Base-by-base conservation (phyloP, 2,888 invertebrate genomes). In the Drosophila picticornis region DNA sequence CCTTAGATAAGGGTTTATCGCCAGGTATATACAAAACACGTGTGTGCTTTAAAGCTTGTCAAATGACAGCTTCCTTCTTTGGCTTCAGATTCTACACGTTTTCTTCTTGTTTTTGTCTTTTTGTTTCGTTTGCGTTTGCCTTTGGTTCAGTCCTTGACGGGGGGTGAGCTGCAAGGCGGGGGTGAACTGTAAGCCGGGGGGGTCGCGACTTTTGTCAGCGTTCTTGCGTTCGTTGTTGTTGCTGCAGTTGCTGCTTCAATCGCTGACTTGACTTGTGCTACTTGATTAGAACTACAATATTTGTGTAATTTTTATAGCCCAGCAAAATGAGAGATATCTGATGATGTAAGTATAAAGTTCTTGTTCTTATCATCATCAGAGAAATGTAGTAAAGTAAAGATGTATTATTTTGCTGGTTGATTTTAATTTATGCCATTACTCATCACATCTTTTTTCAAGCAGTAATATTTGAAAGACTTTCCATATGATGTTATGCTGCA, bases 1-100 rank as follows among this genome's bases (percentile, higher is more conserved):
- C 40, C 50, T 55, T 50, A 79, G 78, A 79, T 79, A 79, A 79
- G 78, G 77, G 77, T 75, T 71, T 78, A 78, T 67, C 78, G 76
- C 31, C 60, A 63, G 36, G 50, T 57, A 72, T 56, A 55, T 36
- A 50, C n/a, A n/a, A 25, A 34, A 34, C 36, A 55, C 38, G 31
- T n/a, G 58, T 55, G 46, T 73, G 73, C 59, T 67, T 76, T 79
- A 58, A 80, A 77, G 69, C 71, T 76, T 50, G 65, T 65, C 77
- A 65, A 60, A 65, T 60, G 72, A 63, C 83, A 70, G 86, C 73
- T 70, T 85, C 80, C 68, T 69, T 59, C 72, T 43, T 67, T 38
- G 69, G 67, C 65, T 71, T 62, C 69, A 74, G 72, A 83, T 71
- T 79, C 71, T 61, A 76, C 72, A 68, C 70, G 67, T 66, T 71